Percentiles rank a stretch among this genome's conserved stretches.
These are phyloP conservation scores for Oncorhynchus mykiss DNA, from an alignment of 2,113 vertebrate genomes.

Conservation along the genomic window DNA sequence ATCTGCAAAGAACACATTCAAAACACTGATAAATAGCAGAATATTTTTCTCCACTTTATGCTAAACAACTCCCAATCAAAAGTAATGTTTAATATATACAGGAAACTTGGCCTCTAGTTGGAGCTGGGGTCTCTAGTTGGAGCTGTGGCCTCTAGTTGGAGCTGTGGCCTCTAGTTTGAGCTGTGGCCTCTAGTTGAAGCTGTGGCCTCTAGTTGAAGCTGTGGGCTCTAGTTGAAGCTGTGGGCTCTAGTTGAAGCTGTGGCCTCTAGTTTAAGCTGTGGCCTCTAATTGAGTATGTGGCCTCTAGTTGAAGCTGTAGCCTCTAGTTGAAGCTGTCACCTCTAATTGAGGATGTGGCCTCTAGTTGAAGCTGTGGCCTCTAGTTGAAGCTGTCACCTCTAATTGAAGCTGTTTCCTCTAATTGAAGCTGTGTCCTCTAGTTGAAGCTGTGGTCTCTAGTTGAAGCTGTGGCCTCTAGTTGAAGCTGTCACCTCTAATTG, in stretches of 20 bases:
- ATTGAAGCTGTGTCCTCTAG: no score
- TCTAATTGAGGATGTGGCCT: no score
- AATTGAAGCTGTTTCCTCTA: no score
- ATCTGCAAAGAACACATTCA: not conserved
- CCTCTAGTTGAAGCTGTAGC: no score
- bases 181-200: no score
- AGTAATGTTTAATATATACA: conserved; percentile 45
- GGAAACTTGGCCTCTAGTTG: conserved; percentile 53
- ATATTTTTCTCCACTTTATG: conserved; percentile 48
- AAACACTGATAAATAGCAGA: not conserved
- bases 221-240: not conserved
- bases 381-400: no score
- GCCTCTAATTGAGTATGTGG: not conserved
- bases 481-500: no score
- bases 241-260: no score
- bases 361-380: conserved; percentile 57
- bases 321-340: conserved; percentile 46
- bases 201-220: conserved; percentile 54
- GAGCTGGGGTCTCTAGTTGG: no score
- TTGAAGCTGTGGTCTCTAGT: no score
- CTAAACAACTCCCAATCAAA: conserved; percentile 48
- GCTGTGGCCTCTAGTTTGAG: conserved; percentile 16
- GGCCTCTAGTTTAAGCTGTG: conserved; percentile 55
- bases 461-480: no score
- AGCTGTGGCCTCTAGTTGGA: conserved; percentile 51